Evolutionary conservation across 2,888 invertebrate genomes (phyloP).

Genomic region (Alloplasta piceator): DNA sequence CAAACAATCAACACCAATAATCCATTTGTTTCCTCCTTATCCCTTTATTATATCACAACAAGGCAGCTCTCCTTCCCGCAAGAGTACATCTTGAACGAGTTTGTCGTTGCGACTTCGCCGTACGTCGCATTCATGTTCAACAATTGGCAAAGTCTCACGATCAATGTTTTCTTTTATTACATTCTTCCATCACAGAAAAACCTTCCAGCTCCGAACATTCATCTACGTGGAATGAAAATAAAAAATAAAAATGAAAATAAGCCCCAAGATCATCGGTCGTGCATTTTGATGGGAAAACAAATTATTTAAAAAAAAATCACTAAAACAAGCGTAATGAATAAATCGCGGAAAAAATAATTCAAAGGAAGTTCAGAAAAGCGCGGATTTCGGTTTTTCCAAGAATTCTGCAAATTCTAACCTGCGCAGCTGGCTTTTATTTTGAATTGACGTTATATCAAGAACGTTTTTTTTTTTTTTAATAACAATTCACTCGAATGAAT

Average conservation of each 20-base stretch:
- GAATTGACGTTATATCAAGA: too few relatives aligned
- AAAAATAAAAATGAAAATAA: background rate
- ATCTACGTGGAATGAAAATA: background rate
- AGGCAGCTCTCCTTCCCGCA: constrained; percentile 69
- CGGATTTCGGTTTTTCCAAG: too few relatives aligned
- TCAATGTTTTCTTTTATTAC: too few relatives aligned
- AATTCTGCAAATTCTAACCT: too few relatives aligned
- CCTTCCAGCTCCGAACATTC: background rate
- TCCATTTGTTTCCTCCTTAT: constrained; percentile 25
- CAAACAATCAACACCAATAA: constrained; percentile 43
- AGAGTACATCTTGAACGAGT: constrained; percentile 72
- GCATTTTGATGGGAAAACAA: background rate
- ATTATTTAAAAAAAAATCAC: background rate
- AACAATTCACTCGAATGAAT: too few relatives aligned
- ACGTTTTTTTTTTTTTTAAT: too few relatives aligned
- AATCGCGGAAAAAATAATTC: too few relatives aligned
- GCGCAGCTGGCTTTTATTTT: too few relatives aligned
- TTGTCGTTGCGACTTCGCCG: constrained; percentile 51
- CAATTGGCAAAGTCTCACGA: constrained; percentile 42
- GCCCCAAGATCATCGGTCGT: background rate
- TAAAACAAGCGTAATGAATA: too few relatives aligned
- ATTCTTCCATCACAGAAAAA: too few relatives aligned
- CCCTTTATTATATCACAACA: constrained; percentile 74
- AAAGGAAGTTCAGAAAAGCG: too few relatives aligned
- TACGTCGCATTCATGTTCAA: constrained; percentile 62